phyloP scores from a whole-genome alignment of 2,113 vertebrate genomes.

The Cyphomyrus plagiostoma region DNA sequence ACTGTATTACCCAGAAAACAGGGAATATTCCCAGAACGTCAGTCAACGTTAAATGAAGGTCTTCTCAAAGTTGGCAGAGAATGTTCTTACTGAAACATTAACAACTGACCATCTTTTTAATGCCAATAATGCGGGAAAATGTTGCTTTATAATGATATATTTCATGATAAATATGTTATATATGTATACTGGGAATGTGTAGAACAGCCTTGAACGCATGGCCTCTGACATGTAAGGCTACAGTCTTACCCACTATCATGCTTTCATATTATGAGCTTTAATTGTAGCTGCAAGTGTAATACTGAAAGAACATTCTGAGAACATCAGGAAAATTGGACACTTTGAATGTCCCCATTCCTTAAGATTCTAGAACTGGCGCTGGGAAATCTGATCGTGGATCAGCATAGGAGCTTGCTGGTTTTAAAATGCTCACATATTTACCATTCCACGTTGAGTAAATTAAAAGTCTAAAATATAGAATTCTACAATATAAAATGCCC shows the following conservation, averaged over 20 bases:
- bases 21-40: not conserved
- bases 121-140: not conserved
- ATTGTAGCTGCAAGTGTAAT: not conserved
- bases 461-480: not conserved
- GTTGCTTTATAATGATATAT: not conserved
- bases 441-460: not conserved
- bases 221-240: not conserved
- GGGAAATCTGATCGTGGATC: too few species aligned
- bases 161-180: not conserved
- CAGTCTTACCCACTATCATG: not conserved
- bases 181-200: not conserved
- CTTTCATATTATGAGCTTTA: not conserved
- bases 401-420: too few species aligned
- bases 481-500: not conserved
- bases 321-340: not conserved
- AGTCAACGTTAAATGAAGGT: not conserved
- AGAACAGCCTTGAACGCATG: too few species aligned
- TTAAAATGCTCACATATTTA: too few species aligned
- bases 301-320: not conserved
- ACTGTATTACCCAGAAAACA: not conserved
- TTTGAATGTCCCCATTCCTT: not conserved
- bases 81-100: not conserved
- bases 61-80: not conserved
- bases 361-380: not conserved
- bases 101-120: not conserved